phyloP scores from a whole-genome alignment of 2,888 invertebrate species.

The Copidosoma aretas region DNA sequence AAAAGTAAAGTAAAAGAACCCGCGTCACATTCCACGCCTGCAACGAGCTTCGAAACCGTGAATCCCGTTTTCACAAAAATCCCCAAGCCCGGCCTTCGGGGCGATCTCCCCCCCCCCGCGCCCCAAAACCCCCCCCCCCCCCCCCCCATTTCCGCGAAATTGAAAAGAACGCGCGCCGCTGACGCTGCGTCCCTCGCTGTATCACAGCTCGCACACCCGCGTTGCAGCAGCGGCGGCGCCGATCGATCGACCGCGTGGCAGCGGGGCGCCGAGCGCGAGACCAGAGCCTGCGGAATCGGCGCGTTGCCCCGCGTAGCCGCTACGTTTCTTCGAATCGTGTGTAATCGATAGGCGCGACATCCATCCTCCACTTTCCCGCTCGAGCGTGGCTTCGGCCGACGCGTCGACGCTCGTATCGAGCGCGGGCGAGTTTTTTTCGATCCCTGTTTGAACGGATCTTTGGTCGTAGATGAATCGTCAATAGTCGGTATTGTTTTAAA shows the following conservation, averaged over 20 bases:
- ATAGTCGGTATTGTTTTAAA: too few species aligned
- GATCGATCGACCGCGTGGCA: neutral
- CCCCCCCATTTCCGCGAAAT: too few species aligned
- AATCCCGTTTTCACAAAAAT: too few species aligned
- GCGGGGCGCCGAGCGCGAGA: neutral
- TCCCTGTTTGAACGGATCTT: too few species aligned
- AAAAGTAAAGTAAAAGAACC: too few species aligned
- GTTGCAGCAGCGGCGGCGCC: neutral
- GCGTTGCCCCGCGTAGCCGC: conserved; percentile 32
- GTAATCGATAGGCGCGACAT: conserved; percentile 39
- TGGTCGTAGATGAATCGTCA: too few species aligned
- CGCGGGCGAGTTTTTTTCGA: neutral
- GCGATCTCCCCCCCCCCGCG: too few species aligned
- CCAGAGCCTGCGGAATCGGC: conserved; percentile 28
- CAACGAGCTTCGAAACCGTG: too few species aligned
- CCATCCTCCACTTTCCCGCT: neutral
- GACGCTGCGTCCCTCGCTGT: neutral
- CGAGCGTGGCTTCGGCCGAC: neutral
- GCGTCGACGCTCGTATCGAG: conserved; percentile 1
- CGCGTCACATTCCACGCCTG: too few species aligned
- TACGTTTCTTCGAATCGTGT: conserved; percentile 37
- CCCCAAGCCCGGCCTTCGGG: too few species aligned
- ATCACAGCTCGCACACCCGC: too few species aligned
- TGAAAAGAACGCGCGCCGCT: neutral
- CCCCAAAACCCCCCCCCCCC: too few species aligned